Evolutionary conservation across 64 coral and sea anemone species (phyloP), one percentile per base, ranked within the genome.

Genomic region (Platygyra sinensis): DNA sequence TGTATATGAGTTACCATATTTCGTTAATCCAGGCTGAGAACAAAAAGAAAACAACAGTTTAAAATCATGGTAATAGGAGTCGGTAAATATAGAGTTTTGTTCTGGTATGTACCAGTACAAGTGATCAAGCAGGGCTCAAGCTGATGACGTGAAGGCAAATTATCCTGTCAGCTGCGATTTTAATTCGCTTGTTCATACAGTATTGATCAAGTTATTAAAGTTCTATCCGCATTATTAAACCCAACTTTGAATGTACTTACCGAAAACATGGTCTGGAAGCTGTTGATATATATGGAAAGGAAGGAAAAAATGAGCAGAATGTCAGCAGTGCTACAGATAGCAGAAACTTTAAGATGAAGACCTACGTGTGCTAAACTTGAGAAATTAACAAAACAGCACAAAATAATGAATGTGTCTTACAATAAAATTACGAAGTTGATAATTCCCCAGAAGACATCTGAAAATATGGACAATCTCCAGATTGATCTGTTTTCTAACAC

Each of bases 261-360:
- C 90, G 90, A 92, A 52, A 92, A 73, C 90, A 92, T 92, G 8
- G 90, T 92, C 8, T 92, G 90, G 65, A 92, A 92, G 90, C 90
- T 92, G 60, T 87, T 74, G 52, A 24, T 4, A 32, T 19, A 32
- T 7, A 5, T 30, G 42, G 28, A 80, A 16, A 57, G 51, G 15
- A 46, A 78, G 18, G 11, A 3, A 72, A 13, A 85, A 7, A 49
- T 51, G 10, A 50, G 46, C 9, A 50, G 64, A 32, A 14, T 10
- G 22, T 27, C 5, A 1, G 50, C 13, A 72, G 38, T 50, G 25
- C 2, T n/a, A 28, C 20, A 71, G 33, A 27, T 38, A 2, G 0
- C 39, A 64, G 14, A 79, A 69, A 51, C 52, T 5, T 67, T 20
- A 73, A 31, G 16, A 57, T 57, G 15, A 57, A 57, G 42, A 46